phyloP scores from a whole-genome alignment of 2,797 vertebrate species.

The Potorous gilbertii region DNA sequence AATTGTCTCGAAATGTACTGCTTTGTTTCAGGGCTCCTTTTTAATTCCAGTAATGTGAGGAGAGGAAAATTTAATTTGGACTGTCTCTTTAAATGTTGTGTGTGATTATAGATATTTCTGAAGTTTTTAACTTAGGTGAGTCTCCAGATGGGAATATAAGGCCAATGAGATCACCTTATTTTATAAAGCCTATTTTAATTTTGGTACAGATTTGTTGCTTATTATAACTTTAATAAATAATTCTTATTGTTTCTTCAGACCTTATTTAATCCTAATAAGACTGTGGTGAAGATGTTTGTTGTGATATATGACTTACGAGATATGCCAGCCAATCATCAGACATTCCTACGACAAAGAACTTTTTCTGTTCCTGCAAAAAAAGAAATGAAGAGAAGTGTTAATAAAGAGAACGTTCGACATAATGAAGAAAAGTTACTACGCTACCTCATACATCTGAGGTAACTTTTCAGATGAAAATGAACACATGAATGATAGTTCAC shows the following conservation, averaged over 20 bases:
- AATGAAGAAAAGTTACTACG: conserved; percentile 94
- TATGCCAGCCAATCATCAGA: conserved; percentile 99
- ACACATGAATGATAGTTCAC: conserved; percentile 25
- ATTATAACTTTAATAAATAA: conserved; percentile 53
- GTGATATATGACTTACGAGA: conserved; percentile 97
- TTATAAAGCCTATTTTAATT: conserved; percentile 41
- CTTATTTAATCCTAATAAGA: conserved; percentile 99
- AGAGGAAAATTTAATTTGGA: conserved; percentile 49
- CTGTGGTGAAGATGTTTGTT: conserved; percentile 99
- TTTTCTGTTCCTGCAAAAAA: conserved; percentile 98
- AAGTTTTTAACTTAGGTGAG: conserved; percentile 36
- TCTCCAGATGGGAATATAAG: conserved; percentile 53
- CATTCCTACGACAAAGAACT: conserved; percentile 99
- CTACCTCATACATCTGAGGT: conserved; percentile 99
- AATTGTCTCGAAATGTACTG: conserved; percentile 58
- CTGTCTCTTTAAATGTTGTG: conserved; percentile 29
- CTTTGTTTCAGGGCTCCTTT: conserved; percentile 47
- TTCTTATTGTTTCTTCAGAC: conserved; percentile 88
- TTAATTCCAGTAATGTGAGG: conserved; percentile 40
- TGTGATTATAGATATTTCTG: conserved; percentile 50
- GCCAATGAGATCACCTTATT: conserved; percentile 18
- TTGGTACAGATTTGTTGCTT: conserved; percentile 27
- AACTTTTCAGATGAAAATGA: conserved; percentile 51
- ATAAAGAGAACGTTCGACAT: conserved; percentile 89
- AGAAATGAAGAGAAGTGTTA: conserved; percentile 90